Evolutionary conservation across 2,113 vertebrate genomes (phyloP), one percentile per base, ranked within the genome.

Genomic region (Mesembrinibis cayennensis): DNA sequence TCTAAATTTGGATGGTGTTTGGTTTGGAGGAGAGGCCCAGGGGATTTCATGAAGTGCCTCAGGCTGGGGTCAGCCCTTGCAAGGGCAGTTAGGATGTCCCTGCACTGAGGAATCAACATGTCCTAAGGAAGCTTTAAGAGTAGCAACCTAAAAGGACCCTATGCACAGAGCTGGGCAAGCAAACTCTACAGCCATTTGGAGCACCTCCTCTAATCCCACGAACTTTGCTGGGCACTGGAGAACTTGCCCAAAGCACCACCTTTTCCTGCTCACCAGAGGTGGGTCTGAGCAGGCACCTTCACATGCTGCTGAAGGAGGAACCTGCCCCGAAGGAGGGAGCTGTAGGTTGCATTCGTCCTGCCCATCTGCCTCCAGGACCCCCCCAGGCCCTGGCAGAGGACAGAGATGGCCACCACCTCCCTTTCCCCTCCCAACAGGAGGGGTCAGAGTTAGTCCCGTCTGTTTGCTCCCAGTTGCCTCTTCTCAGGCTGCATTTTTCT

Each of bases 401-500:
- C 52, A 82, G 71, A 49, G 3, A 13, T 56, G 71, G 18, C 58
- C 82, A 67, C 13, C 56, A 59, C 10, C 26, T 71, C 67, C 70
- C 45, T 74, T 82, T 73, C 42, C 47, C 15, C 56, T 82, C 38
- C 17, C 50, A 78, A 9, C 25, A 53, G 36, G 14, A 94, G 19
- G 21, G 83, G 66, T 67, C 82, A 91, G 52, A 76, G 66, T 16
- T 80, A 38, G 5, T 59, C 63, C 85, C 11, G 1, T 27, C 52
- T 96, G 45, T 97, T 96, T 93, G 81, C 83, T 95, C 85, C 59
- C 77, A 6, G 81, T 27, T 93, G 93, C 50, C 91, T 96, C 84
- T 96, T 93, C 91, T 97, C 93, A 96, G 91, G 42, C 82, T 85
- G 45, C 1, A 0, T 65, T 76, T 66, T 80, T 50, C 86, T 89